Conservation (phyloP, 2,797 vertebrate genomes). For the Falco biarmicus region DNA sequence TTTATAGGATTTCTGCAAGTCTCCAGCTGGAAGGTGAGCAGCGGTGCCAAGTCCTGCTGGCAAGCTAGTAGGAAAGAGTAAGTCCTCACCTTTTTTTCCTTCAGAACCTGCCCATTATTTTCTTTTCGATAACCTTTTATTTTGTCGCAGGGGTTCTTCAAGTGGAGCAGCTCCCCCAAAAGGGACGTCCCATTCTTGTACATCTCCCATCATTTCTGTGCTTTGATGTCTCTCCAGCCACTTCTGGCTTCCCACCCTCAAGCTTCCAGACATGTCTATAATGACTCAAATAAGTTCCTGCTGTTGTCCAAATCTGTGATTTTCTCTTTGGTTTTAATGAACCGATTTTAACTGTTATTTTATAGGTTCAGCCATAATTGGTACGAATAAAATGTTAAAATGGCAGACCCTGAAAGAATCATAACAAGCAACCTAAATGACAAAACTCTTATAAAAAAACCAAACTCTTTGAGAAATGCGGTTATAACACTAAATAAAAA, state of each 20-base stretch:
- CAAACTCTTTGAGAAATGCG: not conserved
- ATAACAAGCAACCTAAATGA: not conserved
- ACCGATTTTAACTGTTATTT: not conserved
- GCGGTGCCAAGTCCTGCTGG: not conserved
- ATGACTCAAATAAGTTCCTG: not conserved
- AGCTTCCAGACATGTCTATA: not conserved
- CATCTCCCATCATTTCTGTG: not conserved
- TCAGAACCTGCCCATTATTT: rapidly evolving
- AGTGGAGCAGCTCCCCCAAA: not conserved
- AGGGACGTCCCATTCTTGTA: not conserved
- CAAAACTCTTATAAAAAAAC: not conserved
- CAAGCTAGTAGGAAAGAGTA: not conserved
- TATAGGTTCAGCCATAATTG: not conserved
- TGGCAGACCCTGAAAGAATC: not conserved
- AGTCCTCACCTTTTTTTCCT: not conserved
- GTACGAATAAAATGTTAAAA: not conserved
- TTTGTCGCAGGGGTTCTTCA: not conserved
- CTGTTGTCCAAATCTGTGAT: not conserved
- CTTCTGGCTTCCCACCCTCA: not conserved
- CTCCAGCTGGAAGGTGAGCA: not conserved
- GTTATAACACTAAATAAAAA: not conserved
- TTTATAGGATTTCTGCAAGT: not conserved
- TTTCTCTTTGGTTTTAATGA: not conserved
- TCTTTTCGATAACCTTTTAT: not conserved
- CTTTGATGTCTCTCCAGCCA: not conserved